Base-by-base conservation (phyloP, 2,113 vertebrate genomes). In the Ornithorhynchus anatinus region DNA sequence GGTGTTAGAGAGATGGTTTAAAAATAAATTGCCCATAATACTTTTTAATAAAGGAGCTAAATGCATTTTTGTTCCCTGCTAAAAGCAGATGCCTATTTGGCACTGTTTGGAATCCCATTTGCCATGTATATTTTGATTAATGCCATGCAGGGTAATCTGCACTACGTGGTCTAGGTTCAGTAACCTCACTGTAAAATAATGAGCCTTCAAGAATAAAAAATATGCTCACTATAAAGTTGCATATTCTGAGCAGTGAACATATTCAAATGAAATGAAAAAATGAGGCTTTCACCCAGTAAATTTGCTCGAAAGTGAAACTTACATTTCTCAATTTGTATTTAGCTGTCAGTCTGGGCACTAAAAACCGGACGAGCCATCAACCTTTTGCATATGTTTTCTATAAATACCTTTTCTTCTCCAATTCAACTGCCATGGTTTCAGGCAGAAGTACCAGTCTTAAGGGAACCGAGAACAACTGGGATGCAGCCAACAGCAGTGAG, bases 51-150 rank as follows among this genome's bases (percentile, higher is more conserved):
- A 89, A 91, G 60, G 65, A 87, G 40, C 58, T 81, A 87, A 88
- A 88, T 85, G 75, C 53, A 82, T 80, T 90, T 87, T 90, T 86
- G 85, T 89, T 89, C 86, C 64, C 59, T 88, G 80, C 72, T 90
- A 90, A 91, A 93, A 92, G 80, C 80, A 91, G 85, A 84, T 86
- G 83, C 76, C 82, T 90, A 84, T 91, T 91, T 93, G 89, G 80
- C 86, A 92, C 87, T 89, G 80, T 91, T 93, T 88, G 84, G 86
- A 89, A 91, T 89, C 84, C 82, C 79, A 91, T 93, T 93, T 88
- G 71, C 92, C 90, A 86, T 86, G 87, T 94, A 92, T 94, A 95
- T 95, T 95, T 96, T 97, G 95, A 96, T 95, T 95, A 97, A 96
- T 96, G 93, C 86, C 90, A 80, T 86, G 75, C 88, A 84, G 80